Evolutionary conservation across 2,797 vertebrate species (phyloP), one percentile per base, ranked within the genome.

Genomic region (Anabas testudineus): DNA sequence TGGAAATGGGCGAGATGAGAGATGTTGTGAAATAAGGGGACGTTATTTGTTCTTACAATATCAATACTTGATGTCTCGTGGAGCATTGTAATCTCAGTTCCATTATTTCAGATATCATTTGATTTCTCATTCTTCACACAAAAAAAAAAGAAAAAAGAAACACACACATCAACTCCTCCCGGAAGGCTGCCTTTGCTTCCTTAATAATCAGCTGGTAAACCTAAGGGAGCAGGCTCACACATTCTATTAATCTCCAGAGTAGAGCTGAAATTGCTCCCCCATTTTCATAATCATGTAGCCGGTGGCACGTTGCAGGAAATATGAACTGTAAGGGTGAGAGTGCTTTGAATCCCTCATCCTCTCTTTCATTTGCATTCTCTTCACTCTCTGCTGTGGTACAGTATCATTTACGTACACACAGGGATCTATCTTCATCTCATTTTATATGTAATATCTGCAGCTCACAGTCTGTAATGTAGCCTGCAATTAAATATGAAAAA

Each of bases 361-460:
- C 45, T 13, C 22, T 19, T 51, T 56, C 45, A 68, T 65, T 78
- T 78, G 67, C 51, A 72, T 78, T 75, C 58, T n/a, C 12, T 21
- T 46, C 47, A 7, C 43, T 7, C 36, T 10, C 39, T 7, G 42
- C 72, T 34, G 1, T 18, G 5, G 45, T 16, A n/a, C 36, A 41
- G 16, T 42, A 42, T 6, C 5, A n/a, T 39, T 56, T 36, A 66
- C n/a, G n/a, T n/a, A n/a, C 39, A 62, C 19, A 19, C 34, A 15
- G 41, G 14, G 13, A 19, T 37, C 22, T 42, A 36, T 65, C 71
- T 64, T 61, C 61, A 66, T 26, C 47, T 54, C 9, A 54, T 70
- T 66, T 70, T 10, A 46, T 30, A 21, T 47, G 46, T 26, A 39
- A 58, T 63, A 39, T 74, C 51, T 41, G 47, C 15, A 47, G 52